phyloP scores from a whole-genome alignment of 2,797 vertebrate genomes.

The Aselliscus stoliczkanus region DNA sequence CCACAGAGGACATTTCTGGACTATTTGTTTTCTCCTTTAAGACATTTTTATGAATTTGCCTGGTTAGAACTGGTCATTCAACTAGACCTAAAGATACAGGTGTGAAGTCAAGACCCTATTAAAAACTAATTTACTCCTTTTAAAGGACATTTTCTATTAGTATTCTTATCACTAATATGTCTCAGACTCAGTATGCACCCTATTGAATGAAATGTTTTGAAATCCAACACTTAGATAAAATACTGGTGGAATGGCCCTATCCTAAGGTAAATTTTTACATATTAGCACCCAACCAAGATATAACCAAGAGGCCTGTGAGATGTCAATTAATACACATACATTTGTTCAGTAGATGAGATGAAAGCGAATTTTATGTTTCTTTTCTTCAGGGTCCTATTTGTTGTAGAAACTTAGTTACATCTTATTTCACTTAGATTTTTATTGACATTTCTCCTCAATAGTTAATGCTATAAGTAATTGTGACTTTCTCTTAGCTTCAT shows the following conservation, averaged over 20 bases:
- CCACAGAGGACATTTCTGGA: conserved; percentile 26
- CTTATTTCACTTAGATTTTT: not conserved
- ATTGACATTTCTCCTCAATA: not conserved
- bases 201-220: not conserved
- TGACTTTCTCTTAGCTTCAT: not conserved
- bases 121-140: not conserved
- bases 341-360: not conserved
- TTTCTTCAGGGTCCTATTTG: not conserved
- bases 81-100: not conserved
- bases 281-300: not conserved
- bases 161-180: not conserved
- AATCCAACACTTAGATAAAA: not conserved
- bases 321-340: not conserved
- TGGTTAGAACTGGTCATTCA: not conserved
- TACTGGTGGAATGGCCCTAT: not conserved
- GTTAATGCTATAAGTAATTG: not conserved
- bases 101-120: not conserved
- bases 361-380: not conserved
- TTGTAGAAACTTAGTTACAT: not conserved
- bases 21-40: conserved; percentile 12
- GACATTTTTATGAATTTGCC: conserved; percentile 19
- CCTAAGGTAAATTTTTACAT: not conserved
- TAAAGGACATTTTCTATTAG: not conserved
- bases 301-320: not conserved
- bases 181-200: not conserved